These are phyloP conservation scores for Raphicerus campestris DNA, from an alignment of 2,113 vertebrate species.

Conservation along the genomic window DNA sequence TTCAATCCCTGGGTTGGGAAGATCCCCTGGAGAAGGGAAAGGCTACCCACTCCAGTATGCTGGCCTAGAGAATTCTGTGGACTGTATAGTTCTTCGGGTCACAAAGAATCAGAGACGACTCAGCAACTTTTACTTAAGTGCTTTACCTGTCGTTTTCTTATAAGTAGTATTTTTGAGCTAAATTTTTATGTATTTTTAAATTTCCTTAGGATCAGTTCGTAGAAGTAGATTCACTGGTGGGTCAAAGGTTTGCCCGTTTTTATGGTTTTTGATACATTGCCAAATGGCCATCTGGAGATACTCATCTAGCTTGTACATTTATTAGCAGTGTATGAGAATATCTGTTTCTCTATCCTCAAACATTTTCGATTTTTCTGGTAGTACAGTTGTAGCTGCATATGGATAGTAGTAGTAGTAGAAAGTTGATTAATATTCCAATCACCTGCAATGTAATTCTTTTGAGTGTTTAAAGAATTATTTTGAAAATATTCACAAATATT, in stretches of 20 bases:
- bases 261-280: background rate
- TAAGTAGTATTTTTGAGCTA: background rate
- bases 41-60: background rate
- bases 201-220: conserved; percentile 6
- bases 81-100: background rate
- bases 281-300: background rate
- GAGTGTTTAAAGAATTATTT: background rate
- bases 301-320: background rate
- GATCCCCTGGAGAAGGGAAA: background rate
- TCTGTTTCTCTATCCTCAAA: background rate
- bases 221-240: background rate
- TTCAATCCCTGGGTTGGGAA: background rate
- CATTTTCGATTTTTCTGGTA: background rate
- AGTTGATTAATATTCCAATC: background rate
- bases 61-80: background rate
- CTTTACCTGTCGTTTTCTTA: background rate
- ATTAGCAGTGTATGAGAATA: background rate
- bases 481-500: background rate
- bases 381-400: background rate
- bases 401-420: background rate
- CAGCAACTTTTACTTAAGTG: background rate
- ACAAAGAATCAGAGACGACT: background rate
- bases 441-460: background rate
- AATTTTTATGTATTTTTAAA: background rate
- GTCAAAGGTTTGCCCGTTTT: background rate